Percentiles rank a stretch among this genome's conserved stretches.
phyloP scores from a whole-genome alignment of 2,797 vertebrate genomes.

The Sebastes glaucus region DNA sequence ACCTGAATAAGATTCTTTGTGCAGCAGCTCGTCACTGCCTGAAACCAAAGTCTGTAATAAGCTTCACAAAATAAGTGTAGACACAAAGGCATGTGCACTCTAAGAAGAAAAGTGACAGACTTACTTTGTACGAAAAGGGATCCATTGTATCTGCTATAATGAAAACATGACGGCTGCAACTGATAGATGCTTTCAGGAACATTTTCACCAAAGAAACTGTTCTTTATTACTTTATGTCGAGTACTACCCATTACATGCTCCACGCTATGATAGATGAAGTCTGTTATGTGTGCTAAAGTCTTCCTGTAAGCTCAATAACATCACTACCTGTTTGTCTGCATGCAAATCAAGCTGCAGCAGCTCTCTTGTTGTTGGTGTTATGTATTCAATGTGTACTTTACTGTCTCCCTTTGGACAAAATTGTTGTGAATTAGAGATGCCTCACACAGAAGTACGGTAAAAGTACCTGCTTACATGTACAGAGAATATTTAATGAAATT shows the following conservation, averaged over 20 bases:
- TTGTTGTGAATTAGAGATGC: neutral
- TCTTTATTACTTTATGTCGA: neutral
- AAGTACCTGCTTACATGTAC: neutral
- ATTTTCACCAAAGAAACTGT: neutral
- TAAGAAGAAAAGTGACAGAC: neutral
- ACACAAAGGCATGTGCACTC: neutral
- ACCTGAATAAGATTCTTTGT: constrained; percentile 17
- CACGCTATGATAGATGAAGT: neutral
- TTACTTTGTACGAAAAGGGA: neutral
- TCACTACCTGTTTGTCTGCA: constrained; percentile 4
- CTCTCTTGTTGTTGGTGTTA: neutral
- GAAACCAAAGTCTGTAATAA: constrained; percentile 2
- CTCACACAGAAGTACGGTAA: neutral
- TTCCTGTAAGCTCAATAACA: neutral
- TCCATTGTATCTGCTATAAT: neutral
- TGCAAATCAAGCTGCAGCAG: constrained; percentile 12
- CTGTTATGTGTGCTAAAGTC: neutral
- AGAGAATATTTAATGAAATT: neutral
- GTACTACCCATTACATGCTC: neutral
- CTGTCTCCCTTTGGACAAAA: neutral
- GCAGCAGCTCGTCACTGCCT: neutral
- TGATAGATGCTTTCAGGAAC: neutral
- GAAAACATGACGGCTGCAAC: constrained; percentile 1
- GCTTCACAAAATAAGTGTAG: constrained; percentile 8
- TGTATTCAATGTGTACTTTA: neutral